Evolutionary conservation across 2,888 invertebrate species (phyloP), one percentile per base, ranked within the genome.

Genomic region (Coleophora deauratella): DNA sequence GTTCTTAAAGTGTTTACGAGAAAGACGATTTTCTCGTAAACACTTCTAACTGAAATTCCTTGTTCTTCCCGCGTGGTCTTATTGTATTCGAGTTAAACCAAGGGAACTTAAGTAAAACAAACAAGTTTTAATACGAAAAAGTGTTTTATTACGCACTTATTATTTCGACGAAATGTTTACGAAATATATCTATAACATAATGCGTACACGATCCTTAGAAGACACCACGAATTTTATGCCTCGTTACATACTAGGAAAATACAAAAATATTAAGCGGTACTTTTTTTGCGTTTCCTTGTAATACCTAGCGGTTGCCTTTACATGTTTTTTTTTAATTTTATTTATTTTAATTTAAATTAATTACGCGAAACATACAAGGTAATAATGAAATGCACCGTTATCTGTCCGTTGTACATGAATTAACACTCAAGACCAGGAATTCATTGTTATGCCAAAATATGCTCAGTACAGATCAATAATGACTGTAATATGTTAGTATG

Each of bases 91-190:
- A n/a, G n/a, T n/a, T n/a, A n/a, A n/a, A n/a, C n/a, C n/a, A n/a
- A n/a, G n/a, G n/a, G n/a, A n/a, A n/a, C n/a, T n/a, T n/a, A n/a
- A 63, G 59, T 62, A 64, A 65, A 56, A 48, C 50, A 49, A 55
- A 52, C 49, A 45, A 44, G 21, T 51, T 64, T 67, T 66, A 70
- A 69, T 82, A 82, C 72, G 78, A 84, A 85, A 80, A 78, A 76
- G 76, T 84, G 81, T 85, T 85, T 84, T 84, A 84, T 85, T 85
- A 84, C 82, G 84, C 82, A 84, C 80, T 85, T 85, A 84, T 85
- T 81, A 84, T 84, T 82, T 77, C 81, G 82, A 82, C 74, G 72
- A 84, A 84, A 82, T 80, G 78, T 81, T 76, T 80, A 81, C 62
- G 72, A 71, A 72, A 72, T 77, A 80, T 62, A 31, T n/a, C n/a